These are phyloP conservation scores for Panopea generosa DNA, from an alignment of 2,888 invertebrate genomes.

Conservation along the genomic window DNA sequence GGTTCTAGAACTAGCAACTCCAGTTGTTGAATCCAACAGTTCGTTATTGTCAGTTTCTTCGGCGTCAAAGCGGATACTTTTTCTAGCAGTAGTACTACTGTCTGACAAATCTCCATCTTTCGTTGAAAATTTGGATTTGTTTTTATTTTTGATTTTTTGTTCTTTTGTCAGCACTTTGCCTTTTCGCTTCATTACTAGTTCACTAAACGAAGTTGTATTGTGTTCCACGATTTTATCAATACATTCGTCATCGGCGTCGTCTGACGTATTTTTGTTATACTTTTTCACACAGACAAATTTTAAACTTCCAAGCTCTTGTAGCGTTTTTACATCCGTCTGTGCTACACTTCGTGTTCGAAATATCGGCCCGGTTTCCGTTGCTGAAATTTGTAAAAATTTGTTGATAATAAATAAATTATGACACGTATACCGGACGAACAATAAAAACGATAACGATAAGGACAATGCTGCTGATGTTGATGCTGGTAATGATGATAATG, in stretches of 20 bases:
- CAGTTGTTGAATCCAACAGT: too few species aligned
- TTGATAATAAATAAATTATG: neutral
- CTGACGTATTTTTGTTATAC: constrained; percentile 19
- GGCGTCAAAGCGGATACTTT: neutral
- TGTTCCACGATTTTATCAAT: constrained; percentile 36
- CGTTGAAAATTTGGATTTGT: too few species aligned
- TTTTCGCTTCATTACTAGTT: constrained; percentile 47
- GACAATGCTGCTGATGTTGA: too few species aligned
- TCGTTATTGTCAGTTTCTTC: neutral
- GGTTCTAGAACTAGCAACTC: neutral
- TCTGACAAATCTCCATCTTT: neutral
- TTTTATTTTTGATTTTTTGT: neutral
- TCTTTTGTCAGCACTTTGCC: constrained; percentile 46
- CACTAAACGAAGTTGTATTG: constrained; percentile 47
- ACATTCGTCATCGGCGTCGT: constrained; percentile 16
- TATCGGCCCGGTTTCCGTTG: constrained; percentile 15
- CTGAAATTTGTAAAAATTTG: constrained; percentile 16
- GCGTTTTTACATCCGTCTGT: constrained; percentile 42
- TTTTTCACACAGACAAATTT: constrained; percentile 65
- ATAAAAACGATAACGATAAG: too few species aligned
- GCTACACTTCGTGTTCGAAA: constrained; percentile 46
- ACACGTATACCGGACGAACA: too few species aligned
- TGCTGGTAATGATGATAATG: too few species aligned
- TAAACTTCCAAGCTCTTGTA: constrained; percentile 47
- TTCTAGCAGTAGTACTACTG: neutral